Conservation (phyloP, 2,888 invertebrate species). For the Poecilobothrus nobilitatus region DNA sequence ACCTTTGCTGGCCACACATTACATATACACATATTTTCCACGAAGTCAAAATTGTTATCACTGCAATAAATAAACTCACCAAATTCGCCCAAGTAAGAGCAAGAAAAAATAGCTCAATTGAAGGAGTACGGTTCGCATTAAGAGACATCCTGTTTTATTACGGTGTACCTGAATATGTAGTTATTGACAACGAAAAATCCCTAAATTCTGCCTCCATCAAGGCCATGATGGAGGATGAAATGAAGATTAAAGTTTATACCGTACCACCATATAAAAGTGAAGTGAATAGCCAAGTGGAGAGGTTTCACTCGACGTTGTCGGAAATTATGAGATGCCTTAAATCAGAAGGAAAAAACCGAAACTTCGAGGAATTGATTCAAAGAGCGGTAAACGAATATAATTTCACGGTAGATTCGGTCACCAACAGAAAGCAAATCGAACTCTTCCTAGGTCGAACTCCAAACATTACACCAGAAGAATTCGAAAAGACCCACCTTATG, state of each 20-base stretch:
- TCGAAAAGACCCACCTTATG: conserved; percentile 18
- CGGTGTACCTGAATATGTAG: conserved; percentile 21
- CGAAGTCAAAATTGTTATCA: conserved; percentile 18
- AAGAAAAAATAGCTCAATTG: conserved; percentile 16
- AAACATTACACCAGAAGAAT: conserved; percentile 18
- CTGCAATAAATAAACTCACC: conserved; percentile 18
- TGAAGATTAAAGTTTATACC: conserved; percentile 19
- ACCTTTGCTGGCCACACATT: conserved; percentile 19
- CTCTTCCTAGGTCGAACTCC: conserved; percentile 20
- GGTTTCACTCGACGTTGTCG: conserved; percentile 23
- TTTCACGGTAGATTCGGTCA: conserved; percentile 19
- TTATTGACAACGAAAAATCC: conserved; percentile 21
- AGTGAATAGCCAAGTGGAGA: conserved; percentile 22
- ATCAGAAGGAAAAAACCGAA: conserved; percentile 13
- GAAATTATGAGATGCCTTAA: conserved; percentile 24
- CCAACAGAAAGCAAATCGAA: conserved; percentile 21
- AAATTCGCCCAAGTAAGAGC: conserved; percentile 17
- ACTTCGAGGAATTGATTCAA: conserved; percentile 21
- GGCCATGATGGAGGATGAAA: conserved; percentile 17
- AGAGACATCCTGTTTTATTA: conserved; percentile 20
- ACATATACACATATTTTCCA: conserved; percentile 21
- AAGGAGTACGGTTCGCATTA: conserved; percentile 19
- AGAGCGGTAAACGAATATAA: conserved; percentile 21
- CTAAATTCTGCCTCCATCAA: conserved; percentile 18
- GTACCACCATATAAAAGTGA: conserved; percentile 21